A percentile compares a stretch with the other conserved stretches of the same genome.
phyloP scores from a whole-genome alignment of 1,140 invertebrate genomes.

The Drosophila prosaltans region DNA sequence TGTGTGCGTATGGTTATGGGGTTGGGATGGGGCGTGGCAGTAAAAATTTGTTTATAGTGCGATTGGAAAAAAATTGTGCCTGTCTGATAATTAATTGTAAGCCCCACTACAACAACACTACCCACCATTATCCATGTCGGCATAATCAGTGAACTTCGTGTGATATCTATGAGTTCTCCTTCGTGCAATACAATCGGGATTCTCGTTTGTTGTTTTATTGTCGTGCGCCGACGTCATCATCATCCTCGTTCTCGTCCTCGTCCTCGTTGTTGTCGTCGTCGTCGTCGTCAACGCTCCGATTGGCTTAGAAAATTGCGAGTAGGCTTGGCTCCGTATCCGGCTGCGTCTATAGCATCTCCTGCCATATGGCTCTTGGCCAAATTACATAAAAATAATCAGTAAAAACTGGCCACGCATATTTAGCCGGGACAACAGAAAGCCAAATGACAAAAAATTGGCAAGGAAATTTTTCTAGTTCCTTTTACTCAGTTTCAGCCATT shows the following conservation, averaged over 20 bases:
- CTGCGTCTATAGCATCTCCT: background rate
- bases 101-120: constrained; percentile 50
- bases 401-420: constrained; percentile 30
- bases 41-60: constrained; percentile 59
- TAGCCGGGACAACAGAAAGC: constrained; percentile 13
- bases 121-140: constrained; percentile 21
- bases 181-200: constrained; percentile 40
- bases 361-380: constrained; percentile 20
- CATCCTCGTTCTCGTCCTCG: constrained; percentile 53
- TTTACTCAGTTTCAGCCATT: background rate
- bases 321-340: constrained; percentile 63
- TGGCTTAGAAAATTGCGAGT: constrained; percentile 81
- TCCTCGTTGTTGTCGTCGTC: constrained; percentile 47
- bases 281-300: constrained; percentile 64
- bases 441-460: background rate
- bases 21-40: constrained; percentile 38
- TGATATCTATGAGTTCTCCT: constrained; percentile 16
- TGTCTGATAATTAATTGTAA: constrained; percentile 75
- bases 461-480: background rate
- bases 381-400: constrained; percentile 59
- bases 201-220: constrained; percentile 73
- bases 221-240: constrained; percentile 74
- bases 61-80: constrained; percentile 56
- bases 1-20: constrained; percentile 51
- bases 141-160: constrained; percentile 72